phyloP scores from a whole-genome alignment of 2,113 vertebrate species.

The Sceloporus tristichus region DNA sequence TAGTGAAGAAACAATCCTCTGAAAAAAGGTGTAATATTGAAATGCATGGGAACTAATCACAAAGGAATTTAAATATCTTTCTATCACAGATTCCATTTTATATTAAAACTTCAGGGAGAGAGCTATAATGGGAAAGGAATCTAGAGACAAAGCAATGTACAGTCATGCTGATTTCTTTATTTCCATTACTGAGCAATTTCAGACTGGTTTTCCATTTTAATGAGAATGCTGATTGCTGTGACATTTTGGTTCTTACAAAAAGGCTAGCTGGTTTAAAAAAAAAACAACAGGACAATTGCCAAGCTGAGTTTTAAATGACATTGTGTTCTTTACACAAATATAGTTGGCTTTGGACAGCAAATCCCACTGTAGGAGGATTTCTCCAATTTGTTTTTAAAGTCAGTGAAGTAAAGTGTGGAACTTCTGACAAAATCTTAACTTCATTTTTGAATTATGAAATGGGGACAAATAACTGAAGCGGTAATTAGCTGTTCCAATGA shows the following conservation, averaged over 20 bases:
- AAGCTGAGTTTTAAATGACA: neutral
- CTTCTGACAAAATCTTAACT: neutral
- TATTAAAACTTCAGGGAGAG: neutral
- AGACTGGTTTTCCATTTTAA: constrained; percentile 24
- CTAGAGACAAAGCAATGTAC: neutral
- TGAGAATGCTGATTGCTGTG: constrained; percentile 14
- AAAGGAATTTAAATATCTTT: neutral
- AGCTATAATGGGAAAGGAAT: constrained; percentile 11
- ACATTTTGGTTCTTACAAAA: constrained; percentile 6
- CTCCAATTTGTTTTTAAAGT: neutral
- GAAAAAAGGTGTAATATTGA: neutral
- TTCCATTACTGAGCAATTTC: constrained; percentile 23
- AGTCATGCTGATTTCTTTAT: constrained; percentile 12
- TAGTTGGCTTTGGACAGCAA: neutral
- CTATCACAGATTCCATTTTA: neutral
- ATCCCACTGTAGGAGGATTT: neutral
- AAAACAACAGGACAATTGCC: neutral
- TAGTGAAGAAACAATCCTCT: neutral
- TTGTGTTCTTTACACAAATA: neutral
- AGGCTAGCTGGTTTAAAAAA: neutral
- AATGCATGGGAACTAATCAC: neutral
- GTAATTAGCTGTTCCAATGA: neutral
- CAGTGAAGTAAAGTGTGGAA: neutral
- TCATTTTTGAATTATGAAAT: neutral
- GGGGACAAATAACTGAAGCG: neutral